Conservation (phyloP, 1,140 invertebrate species). For the silkworm (Bombyx mori) region ASM3026992v2 NC_085112.1:9885501-9886000, state of each 20-base stretch:
- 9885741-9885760: constrained; percentile 25
- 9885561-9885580: neutral
- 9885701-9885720: constrained; percentile 40
- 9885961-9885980: too few species aligned
- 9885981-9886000: too few species aligned
- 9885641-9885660: constrained; percentile 28
- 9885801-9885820: neutral
- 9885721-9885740: constrained; percentile 46
- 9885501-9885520: neutral
- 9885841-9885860: too few species aligned
- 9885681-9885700: constrained; percentile 43
- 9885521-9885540: neutral
- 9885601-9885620: constrained; percentile 1
- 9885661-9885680: constrained; percentile 24
- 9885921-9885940: too few species aligned
- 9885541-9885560: neutral
- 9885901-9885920: too few species aligned
- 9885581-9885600: neutral
- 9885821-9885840: too few species aligned
- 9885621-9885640: constrained; percentile 21
- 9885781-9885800: neutral
- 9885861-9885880: too few species aligned
- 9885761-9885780: constrained; percentile 17
- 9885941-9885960: too few species aligned
- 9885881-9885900: too few species aligned